Conservation (phyloP, 2,888 invertebrate genomes). For the Machimus atricapillus region DNA sequence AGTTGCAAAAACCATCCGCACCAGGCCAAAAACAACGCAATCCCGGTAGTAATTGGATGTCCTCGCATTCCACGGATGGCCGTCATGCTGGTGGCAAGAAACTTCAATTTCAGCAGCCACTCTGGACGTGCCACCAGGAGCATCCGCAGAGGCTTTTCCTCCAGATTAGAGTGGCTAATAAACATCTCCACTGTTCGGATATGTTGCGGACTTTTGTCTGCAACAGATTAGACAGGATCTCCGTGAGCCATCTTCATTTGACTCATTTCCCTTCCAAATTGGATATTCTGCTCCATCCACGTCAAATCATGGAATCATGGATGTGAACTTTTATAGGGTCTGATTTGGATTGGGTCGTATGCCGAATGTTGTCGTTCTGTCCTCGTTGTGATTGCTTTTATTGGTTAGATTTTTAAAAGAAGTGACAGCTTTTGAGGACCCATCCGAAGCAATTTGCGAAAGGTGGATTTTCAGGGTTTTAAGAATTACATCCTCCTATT, state of each 20-base stretch:
- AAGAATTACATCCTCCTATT: background rate
- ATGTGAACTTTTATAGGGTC: background rate
- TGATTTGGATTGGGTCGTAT: background rate
- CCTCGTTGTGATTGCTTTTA: background rate
- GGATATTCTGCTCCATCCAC: background rate
- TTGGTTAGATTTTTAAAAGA: background rate
- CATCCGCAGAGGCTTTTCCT: background rate
- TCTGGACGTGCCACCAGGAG: background rate
- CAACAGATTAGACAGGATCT: background rate
- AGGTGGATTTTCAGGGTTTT: background rate
- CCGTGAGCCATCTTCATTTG: background rate
- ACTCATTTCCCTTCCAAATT: background rate
- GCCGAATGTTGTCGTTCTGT: background rate
- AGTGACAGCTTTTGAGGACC: background rate
- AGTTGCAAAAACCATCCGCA: background rate
- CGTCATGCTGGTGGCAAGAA: background rate
- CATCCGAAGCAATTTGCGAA: background rate
- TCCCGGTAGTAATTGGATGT: background rate
- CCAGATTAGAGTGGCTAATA: background rate
- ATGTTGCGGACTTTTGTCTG: background rate
- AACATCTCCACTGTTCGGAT: background rate
- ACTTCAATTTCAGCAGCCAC: background rate
- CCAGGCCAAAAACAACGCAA: background rate
- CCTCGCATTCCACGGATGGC: background rate
- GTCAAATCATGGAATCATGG: background rate